These are phyloP conservation scores for Hoplodrina blanda DNA, from an alignment of 2,888 invertebrate genomes.

Conservation along the genomic window DNA sequence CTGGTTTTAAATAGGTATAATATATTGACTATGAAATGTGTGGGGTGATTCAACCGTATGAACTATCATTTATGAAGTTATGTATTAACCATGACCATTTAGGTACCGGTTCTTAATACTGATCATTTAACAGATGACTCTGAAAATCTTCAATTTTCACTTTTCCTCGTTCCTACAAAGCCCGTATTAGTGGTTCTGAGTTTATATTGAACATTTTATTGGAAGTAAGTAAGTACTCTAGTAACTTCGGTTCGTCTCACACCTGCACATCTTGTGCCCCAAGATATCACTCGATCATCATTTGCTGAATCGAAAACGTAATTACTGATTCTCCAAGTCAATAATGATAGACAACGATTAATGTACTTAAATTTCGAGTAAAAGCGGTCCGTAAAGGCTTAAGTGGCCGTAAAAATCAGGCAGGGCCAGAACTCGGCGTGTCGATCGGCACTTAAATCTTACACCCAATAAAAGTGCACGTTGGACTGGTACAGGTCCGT, in stretches of 20 bases:
- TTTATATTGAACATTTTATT: neutral
- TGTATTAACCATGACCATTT: conserved; percentile 39
- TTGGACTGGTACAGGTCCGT: conserved; percentile 81
- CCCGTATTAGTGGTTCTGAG: neutral
- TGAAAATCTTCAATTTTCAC: neutral
- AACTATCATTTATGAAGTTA: conserved; percentile 39
- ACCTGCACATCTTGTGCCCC: conserved; percentile 1
- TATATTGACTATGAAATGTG: conserved; percentile 72
- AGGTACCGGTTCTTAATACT: conserved; percentile 1
- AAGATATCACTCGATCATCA: conserved; percentile 37
- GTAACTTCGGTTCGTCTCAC: conserved; percentile 6
- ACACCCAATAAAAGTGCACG: conserved; percentile 89
- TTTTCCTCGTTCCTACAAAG: neutral
- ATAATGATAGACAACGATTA: conserved; percentile 65
- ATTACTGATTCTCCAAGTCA: conserved; percentile 60
- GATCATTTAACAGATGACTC: conserved; percentile 1
- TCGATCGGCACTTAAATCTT: conserved; percentile 89
- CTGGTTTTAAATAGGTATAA: conserved; percentile 77
- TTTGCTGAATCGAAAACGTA: conserved; percentile 50
- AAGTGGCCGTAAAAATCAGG: conserved; percentile 86
- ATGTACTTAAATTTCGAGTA: conserved; percentile 64
- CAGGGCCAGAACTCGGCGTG: conserved; percentile 82
- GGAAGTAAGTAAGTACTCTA: neutral
- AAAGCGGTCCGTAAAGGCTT: conserved; percentile 66
- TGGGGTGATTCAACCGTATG: conserved; percentile 69